Conservation (phyloP, 2,113 vertebrate genomes). For the Azemiops feae region DNA sequence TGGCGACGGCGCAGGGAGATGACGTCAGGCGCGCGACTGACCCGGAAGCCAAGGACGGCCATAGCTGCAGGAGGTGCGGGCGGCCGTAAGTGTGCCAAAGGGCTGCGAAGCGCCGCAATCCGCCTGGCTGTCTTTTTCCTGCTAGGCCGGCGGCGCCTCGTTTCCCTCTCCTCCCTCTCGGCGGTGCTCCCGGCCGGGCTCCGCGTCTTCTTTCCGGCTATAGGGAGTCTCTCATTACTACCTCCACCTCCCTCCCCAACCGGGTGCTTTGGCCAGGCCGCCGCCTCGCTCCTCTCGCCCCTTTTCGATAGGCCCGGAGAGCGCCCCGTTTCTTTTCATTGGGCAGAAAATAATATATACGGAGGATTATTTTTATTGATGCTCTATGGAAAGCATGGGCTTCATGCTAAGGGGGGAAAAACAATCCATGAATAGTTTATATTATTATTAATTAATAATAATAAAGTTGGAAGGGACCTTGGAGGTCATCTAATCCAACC, state of each 20-base stretch:
- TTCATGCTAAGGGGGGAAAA: neutral
- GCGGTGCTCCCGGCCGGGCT: neutral
- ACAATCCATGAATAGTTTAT: neutral
- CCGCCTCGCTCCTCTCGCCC: neutral
- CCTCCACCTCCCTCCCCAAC: neutral
- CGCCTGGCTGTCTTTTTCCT: neutral
- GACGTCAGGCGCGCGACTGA: constrained; percentile 13
- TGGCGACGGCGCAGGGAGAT: neutral
- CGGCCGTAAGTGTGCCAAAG: constrained; percentile 15
- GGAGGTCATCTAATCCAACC: too few relatives aligned
- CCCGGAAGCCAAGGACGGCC: constrained; percentile 17
- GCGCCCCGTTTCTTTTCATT: neutral
- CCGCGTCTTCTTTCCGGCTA: neutral
- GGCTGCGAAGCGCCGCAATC: neutral
- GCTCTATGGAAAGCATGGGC: neutral
- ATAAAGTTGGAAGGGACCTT: too few relatives aligned
- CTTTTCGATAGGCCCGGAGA: neutral
- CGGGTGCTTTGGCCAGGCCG: neutral
- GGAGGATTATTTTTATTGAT: neutral
- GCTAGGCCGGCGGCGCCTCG: neutral
- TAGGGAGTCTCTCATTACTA: neutral
- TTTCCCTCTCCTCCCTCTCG: neutral
- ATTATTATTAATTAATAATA: too few relatives aligned
- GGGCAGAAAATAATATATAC: neutral
- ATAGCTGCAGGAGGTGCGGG: neutral